These are phyloP conservation scores for Micrasema longulum DNA, from an alignment of 1,140 invertebrate species.

Conservation along the genomic window DNA sequence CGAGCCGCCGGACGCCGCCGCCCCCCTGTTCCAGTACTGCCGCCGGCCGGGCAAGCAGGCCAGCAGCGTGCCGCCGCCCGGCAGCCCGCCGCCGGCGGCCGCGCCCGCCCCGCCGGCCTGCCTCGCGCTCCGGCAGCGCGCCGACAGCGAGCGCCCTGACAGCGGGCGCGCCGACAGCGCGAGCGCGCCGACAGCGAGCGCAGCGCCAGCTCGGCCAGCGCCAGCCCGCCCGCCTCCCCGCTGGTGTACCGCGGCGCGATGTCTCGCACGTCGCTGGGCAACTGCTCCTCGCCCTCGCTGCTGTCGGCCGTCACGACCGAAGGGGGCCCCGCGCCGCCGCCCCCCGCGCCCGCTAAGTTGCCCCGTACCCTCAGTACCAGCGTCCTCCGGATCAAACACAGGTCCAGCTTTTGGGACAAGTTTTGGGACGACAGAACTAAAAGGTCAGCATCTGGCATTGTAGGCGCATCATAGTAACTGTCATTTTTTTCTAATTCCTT, in stretches of 20 bases:
- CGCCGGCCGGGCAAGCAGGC: not conserved
- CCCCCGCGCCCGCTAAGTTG: slow-evolving; percentile 65
- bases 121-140: not conserved
- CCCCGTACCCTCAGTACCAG: slow-evolving; percentile 84
- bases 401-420: slow-evolving; percentile 85
- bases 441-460: no score
- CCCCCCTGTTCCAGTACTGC: slow-evolving; percentile 52
- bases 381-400: slow-evolving; percentile 79
- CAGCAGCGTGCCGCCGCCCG: slow-evolving; percentile 13
- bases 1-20: slow-evolving; percentile 43
- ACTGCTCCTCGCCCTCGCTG: slow-evolving; percentile 66
- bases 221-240: slow-evolving; percentile 55
- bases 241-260: slow-evolving; percentile 57
- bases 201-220: slow-evolving; percentile 55
- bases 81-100: slow-evolving; percentile 19
- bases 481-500: no score
- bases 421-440: slow-evolving; percentile 78
- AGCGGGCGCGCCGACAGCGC: no score
- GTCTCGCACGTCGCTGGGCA: slow-evolving; percentile 58
- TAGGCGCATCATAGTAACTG: no score
- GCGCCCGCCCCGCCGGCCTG: slow-evolving; percentile 18
- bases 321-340: slow-evolving; percentile 63
- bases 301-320: slow-evolving; percentile 68
- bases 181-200: slow-evolving; percentile 17
- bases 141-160: not conserved